Percentiles rank a stretch among this genome's conserved stretches.
phyloP scores from a whole-genome alignment of 2,797 vertebrate species.

The Tangara arthus region DNA sequence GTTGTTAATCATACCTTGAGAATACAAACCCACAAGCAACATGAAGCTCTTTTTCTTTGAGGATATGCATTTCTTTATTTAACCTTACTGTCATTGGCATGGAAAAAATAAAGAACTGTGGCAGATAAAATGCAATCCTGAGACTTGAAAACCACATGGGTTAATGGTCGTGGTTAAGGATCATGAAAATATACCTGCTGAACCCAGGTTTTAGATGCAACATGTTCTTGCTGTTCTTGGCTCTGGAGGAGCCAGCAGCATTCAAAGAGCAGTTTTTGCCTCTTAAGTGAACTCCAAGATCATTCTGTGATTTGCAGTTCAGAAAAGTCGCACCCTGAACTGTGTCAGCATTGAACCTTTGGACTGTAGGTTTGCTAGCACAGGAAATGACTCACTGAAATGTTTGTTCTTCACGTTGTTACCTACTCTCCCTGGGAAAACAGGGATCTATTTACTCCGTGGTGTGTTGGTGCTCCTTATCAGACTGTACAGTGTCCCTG shows the following conservation, averaged over 20 bases:
- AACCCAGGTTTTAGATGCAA: neutral
- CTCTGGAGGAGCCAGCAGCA: neutral
- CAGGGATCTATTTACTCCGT: neutral
- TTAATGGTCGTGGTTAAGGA: neutral
- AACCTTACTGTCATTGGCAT: neutral
- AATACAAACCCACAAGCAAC: neutral
- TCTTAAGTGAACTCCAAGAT: neutral
- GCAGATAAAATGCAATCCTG: neutral
- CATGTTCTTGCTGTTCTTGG: fast-evolving
- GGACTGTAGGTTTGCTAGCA: neutral
- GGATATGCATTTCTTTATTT: neutral
- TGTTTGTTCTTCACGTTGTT: neutral
- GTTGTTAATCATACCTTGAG: neutral
- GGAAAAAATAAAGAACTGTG: neutral
- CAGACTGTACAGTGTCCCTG: neutral
- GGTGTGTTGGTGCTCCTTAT: neutral
- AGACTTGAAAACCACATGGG: neutral
- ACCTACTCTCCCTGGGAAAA: neutral
- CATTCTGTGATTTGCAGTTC: neutral
- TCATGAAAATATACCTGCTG: neutral
- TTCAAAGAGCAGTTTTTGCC: neutral
- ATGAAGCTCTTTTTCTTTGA: neutral
- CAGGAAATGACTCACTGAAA: slow-evolving; percentile 27
- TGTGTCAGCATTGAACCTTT: neutral
- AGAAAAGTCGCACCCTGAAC: neutral